Percentiles rank a stretch among this genome's conserved stretches.
phyloP scores from a whole-genome alignment of 2,888 invertebrate species.

The Eledona agricola region DNA sequence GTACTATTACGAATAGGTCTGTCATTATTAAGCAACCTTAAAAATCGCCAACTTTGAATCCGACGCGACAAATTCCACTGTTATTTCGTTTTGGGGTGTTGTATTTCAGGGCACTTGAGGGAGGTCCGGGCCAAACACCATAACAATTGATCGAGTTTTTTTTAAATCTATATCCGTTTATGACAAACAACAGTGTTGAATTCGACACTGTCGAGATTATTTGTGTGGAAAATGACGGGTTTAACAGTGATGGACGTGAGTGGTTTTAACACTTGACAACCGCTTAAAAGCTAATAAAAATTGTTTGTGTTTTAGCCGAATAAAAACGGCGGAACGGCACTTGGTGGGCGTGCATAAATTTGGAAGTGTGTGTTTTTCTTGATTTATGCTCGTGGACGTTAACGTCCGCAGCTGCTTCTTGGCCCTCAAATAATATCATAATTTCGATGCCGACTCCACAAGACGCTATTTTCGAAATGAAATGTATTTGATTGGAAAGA shows the following conservation, averaged over 20 bases:
- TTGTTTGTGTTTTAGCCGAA: no score
- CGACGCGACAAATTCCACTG: conserved; percentile 11
- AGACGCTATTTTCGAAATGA: no score
- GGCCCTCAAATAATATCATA: conserved; percentile 7
- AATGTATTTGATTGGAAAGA: no score
- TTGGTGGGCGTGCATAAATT: conserved; percentile 37
- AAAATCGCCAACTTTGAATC: conserved; percentile 40
- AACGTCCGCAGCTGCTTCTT: conserved; percentile 14
- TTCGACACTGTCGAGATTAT: conserved; percentile 13
- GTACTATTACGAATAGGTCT: conserved; percentile 56
- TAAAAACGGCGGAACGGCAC: conserved; percentile 27
- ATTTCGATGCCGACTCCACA: no score
- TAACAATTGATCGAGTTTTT: conserved; percentile 18
- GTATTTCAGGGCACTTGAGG: conserved; percentile 30
- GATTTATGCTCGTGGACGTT: conserved; percentile 18
- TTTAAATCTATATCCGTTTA: conserved; percentile 28
- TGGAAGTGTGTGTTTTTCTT: conserved; percentile 9
- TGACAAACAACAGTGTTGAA: conserved; percentile 28
- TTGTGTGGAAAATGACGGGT: conserved; percentile 10
- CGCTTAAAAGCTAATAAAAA: conserved; percentile 17
- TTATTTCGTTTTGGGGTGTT: conserved; percentile 21
- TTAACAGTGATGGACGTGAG: conserved; percentile 18
- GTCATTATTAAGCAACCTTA: conserved; percentile 53
- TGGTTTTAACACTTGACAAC: conserved; percentile 8
- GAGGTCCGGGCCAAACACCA: conserved; percentile 14